Conservation (phyloP, 2,797 vertebrate species). For the Ctenopoma multispine region DNA sequence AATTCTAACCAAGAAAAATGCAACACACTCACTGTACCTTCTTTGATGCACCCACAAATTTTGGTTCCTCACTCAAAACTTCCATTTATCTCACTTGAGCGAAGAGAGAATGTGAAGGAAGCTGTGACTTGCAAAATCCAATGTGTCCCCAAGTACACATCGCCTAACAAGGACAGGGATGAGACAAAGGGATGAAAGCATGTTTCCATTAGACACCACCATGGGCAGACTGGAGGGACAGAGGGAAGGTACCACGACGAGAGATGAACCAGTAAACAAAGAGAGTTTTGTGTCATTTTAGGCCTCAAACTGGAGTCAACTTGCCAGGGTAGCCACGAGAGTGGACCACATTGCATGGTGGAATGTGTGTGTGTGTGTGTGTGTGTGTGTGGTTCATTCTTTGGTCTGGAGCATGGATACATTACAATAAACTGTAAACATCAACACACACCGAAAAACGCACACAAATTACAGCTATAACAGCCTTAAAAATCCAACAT, state of each 20-base stretch:
- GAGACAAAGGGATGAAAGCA: slow-evolving; percentile 11
- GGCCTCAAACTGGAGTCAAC: slow-evolving; percentile 43
- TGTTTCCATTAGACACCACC: slow-evolving; percentile 25
- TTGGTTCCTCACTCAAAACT: slow-evolving; percentile 35
- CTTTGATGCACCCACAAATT: slow-evolving; percentile 20
- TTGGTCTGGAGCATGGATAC: slow-evolving; percentile 39
- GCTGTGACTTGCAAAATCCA: slow-evolving; percentile 7
- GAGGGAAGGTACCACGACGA: slow-evolving; percentile 6
- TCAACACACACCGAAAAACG: slow-evolving; percentile 45
- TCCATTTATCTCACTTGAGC: slow-evolving; percentile 19
- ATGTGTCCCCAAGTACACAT: not conserved
- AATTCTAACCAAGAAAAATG: slow-evolving; percentile 16
- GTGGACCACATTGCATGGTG: slow-evolving; percentile 51
- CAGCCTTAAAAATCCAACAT: not conserved
- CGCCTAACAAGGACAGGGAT: not conserved
- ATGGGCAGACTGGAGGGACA: slow-evolving; percentile 6
- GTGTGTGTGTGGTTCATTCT: slow-evolving; percentile 44
- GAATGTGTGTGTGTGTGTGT: slow-evolving; percentile 47
- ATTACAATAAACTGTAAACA: slow-evolving; percentile 60
- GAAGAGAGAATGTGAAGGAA: not conserved
- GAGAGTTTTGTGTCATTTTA: slow-evolving; percentile 56
- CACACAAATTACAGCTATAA: slow-evolving; percentile 16
- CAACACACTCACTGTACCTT: slow-evolving; percentile 42
- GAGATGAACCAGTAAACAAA: slow-evolving; percentile 47
- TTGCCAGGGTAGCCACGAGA: slow-evolving; percentile 43